Evolutionary conservation across 2,113 vertebrate species (phyloP), one percentile per base, ranked within the genome.

Genomic region (Oreochromis tanganicae): DNA sequence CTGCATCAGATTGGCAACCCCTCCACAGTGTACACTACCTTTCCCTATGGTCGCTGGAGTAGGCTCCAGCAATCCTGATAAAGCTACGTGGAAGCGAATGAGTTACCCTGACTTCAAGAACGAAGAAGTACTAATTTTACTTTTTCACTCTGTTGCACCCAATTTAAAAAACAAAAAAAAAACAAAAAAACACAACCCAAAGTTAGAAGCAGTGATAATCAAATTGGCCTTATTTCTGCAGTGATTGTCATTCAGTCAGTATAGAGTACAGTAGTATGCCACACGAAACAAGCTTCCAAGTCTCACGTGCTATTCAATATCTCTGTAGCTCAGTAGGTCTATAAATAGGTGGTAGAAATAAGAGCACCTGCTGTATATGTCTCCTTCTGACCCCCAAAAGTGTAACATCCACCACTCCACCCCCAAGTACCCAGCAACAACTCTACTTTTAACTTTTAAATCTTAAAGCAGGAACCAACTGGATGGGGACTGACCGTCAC

Each of bases 341-440:
- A 94, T 85, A 91, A 95, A 94, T 93, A 95, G 43, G 46, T 6
- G n/a, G 12, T 17, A 9, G 63, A 84, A 90, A 91, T 75, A 48
- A 21, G 14, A 93, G 29, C 94, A 94, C 91, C 94, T 95, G 95
- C 80, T 91, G 38, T 16, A 83, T 86, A 55, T 14, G 81, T 85
- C 89, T 61, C 61, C 46, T 19, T 21, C 11, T 50, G 24, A n/a
- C 17, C 41, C 41, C 52, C 24, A 29, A 36, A 5, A 5, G 38
- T 24, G 32, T 48, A 46, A 55, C 43, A 50, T 75, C 71, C 71
- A 61, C 41, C 48, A 14, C 38, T 9, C 55, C n/a, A 21, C 38
- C 57, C 16, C n/a, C 27, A 80, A 17, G 17, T 56, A 24, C 89
- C 87, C 89, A 93, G 94, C 92, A 95, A 93, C 95, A 85, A 61